Evolutionary conservation across 2,888 invertebrate species (phyloP).

Genomic region (Andrena dorsata): DNA sequence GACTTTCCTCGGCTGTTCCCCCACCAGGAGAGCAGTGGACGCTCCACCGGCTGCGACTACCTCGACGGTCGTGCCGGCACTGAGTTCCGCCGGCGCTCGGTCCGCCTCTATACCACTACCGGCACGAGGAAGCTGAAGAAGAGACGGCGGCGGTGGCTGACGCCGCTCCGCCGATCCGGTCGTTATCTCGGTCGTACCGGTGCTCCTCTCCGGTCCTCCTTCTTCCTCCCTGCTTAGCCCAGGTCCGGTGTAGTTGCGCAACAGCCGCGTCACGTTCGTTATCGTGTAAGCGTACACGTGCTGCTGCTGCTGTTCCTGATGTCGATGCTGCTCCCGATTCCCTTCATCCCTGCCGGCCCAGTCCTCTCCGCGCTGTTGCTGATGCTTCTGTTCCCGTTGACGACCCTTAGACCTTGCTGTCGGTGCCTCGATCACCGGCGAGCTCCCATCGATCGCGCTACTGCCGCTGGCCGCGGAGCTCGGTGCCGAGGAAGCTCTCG

Average conservation of each 20-base stretch:
- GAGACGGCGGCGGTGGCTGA: conserved; percentile 63
- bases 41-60: conserved; percentile 70
- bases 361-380: conserved; percentile 29
- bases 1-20: conserved; percentile 74
- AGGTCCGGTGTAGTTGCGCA: conserved; percentile 83
- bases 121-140: conserved; percentile 78
- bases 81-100: conserved; percentile 81
- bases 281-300: conserved; percentile 83
- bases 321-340: conserved; percentile 41
- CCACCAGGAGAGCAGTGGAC: conserved; percentile 70
- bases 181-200: conserved; percentile 77
- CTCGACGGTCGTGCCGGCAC: conserved; percentile 83
- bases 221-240: conserved; percentile 77
- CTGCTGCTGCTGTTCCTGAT: conserved; percentile 71
- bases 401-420: conserved; percentile 17
- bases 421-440: neutral
- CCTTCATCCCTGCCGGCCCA: conserved; percentile 33
- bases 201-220: conserved; percentile 56
- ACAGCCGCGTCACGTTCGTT: conserved; percentile 83
- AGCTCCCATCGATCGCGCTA: conserved; percentile 1
- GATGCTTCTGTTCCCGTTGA: conserved; percentile 53
- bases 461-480: neutral
- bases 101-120: conserved; percentile 77
- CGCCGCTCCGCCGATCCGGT: conserved; percentile 71
- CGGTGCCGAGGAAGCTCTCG: conserved; percentile 2